A percentile compares a stretch with the other conserved stretches of the same genome.
phyloP scores from a whole-genome alignment of 1,140 invertebrate genomes.

The Trissolcus basalis region DNA sequence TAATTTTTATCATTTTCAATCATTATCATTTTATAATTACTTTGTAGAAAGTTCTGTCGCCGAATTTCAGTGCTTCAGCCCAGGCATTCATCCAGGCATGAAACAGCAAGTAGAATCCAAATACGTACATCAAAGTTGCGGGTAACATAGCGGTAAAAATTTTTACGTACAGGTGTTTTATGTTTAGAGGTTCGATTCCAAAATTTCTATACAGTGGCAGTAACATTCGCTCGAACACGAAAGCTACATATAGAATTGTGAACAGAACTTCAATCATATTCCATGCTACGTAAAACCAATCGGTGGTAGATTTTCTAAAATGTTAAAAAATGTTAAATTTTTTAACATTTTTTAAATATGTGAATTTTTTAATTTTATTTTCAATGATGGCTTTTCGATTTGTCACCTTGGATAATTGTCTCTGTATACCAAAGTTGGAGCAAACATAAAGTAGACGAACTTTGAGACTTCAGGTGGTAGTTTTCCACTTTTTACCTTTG shows the following conservation, averaged over 20 bases:
- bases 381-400: slow-evolving; percentile 3
- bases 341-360: too few species aligned
- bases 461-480: slow-evolving; percentile 82
- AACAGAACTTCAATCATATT: slow-evolving; percentile 85
- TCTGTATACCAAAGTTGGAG: slow-evolving; percentile 90
- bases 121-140: slow-evolving; percentile 83
- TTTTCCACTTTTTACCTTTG: slow-evolving; percentile 74
- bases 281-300: slow-evolving; percentile 84
- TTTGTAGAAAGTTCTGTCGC: slow-evolving; percentile 85
- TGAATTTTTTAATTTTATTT: too few species aligned
- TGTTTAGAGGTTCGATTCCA: slow-evolving; percentile 80
- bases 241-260: slow-evolving; percentile 86
- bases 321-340: slow-evolving; percentile 2
- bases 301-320: slow-evolving; percentile 81
- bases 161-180: slow-evolving; percentile 78
- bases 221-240: slow-evolving; percentile 86
- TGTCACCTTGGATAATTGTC: slow-evolving; percentile 88
- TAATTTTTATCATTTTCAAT: neutral
- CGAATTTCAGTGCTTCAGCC: slow-evolving; percentile 91
- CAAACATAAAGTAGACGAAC: slow-evolving; percentile 91
- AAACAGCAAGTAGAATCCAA: slow-evolving; percentile 89
- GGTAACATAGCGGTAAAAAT: slow-evolving; percentile 86
- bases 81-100: slow-evolving; percentile 93
- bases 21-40: neutral
- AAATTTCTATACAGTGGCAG: slow-evolving; percentile 84